A percentile compares a stretch with the other conserved stretches of the same genome.
These are phyloP conservation scores for Lerema accius DNA, from an alignment of 1,140 invertebrate genomes.

Conservation along the genomic window DNA sequence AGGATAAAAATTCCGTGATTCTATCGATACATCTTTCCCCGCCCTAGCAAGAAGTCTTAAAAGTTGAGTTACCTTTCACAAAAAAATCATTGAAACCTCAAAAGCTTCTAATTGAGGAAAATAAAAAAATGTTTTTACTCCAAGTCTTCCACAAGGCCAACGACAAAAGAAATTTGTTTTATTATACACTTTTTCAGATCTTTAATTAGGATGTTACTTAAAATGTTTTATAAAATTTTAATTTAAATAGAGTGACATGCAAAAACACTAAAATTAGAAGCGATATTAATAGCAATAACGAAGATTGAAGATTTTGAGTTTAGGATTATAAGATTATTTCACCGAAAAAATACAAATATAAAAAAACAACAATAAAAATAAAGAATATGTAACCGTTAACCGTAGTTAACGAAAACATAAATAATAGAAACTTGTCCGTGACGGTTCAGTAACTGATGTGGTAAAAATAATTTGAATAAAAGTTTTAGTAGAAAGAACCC, in stretches of 20 bases:
- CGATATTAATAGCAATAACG: too few species aligned
- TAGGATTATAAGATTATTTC: too few species aligned
- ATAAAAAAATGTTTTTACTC: conserved; percentile 27
- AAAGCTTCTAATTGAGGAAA: conserved; percentile 35
- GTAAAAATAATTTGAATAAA: conserved; percentile 6
- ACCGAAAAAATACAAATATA: too few species aligned
- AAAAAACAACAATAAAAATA: too few species aligned
- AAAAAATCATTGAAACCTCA: conserved; percentile 35
- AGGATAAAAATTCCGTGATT: conserved; percentile 1
- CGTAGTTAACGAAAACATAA: too few species aligned
- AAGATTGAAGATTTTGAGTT: too few species aligned
- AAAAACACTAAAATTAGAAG: too few species aligned
- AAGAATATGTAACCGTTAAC: too few species aligned
- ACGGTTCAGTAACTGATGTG: neutral
- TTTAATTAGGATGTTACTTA: conserved; percentile 6
- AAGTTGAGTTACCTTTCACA: conserved; percentile 33
- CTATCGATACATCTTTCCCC: conserved; percentile 23
- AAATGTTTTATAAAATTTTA: too few species aligned
- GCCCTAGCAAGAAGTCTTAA: conserved; percentile 22
- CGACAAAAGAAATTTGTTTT: conserved; percentile 27
- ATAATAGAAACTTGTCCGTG: too few species aligned
- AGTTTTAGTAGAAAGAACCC: neutral
- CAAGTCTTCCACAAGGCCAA: neutral
- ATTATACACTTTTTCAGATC: conserved; percentile 12
- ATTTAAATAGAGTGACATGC: too few species aligned